Conservation (phyloP, 1,140 invertebrate genomes). For the Matsumurasca onukii region DNA sequence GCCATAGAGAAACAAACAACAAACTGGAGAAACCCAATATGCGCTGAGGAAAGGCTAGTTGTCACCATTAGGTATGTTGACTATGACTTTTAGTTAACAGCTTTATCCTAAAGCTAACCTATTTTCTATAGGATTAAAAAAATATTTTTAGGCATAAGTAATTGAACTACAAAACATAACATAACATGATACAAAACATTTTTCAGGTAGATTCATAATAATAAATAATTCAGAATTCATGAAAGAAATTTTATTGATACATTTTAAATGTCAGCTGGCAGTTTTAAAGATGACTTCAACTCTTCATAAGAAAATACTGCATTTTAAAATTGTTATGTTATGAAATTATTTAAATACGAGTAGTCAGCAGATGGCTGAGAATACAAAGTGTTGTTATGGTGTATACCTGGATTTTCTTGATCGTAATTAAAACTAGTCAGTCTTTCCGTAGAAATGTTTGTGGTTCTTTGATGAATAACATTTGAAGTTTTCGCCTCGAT, state of each 20-base stretch:
- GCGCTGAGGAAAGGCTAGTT: not conserved
- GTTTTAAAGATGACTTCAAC: too few species aligned
- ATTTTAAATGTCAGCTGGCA: too few species aligned
- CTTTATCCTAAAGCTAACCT: not conserved
- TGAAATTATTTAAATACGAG: not conserved
- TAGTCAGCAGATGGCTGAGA: not conserved
- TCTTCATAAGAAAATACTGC: too few species aligned
- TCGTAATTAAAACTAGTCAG: not conserved
- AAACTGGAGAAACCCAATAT: conserved; percentile 1
- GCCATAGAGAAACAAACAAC: too few species aligned
- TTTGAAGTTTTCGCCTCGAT: not conserved
- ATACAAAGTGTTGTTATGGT: too few species aligned
- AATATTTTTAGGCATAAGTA: not conserved
- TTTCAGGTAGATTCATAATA: too few species aligned
- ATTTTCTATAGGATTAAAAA: not conserved
- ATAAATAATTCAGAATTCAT: too few species aligned
- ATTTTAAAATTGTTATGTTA: not conserved
- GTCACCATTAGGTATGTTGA: not conserved
- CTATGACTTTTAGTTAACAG: not conserved
- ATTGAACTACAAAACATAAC: not conserved
- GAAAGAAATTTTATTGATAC: too few species aligned
- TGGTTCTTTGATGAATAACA: not conserved
- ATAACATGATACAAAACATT: not conserved
- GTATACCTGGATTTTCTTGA: not conserved
- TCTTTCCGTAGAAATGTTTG: not conserved